Conservation (phyloP, 1,140 invertebrate genomes). For the Gryllus bimaculatus region DNA sequence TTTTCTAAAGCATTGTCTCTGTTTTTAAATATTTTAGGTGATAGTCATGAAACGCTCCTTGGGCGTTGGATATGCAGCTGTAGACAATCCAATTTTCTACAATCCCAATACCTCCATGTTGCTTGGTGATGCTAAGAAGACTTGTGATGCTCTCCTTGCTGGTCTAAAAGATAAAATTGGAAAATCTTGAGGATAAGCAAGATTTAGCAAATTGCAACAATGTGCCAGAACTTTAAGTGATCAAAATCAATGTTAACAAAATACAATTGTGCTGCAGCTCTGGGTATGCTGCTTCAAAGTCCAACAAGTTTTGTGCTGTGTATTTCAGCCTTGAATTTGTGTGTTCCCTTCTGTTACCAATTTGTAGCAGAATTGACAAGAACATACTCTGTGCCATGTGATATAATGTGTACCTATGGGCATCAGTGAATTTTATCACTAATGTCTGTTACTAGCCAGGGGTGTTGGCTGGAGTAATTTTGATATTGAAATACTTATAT, state of each 20-base stretch:
- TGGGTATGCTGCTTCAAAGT: background rate
- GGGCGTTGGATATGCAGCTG: slow-evolving; percentile 72
- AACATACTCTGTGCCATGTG: background rate
- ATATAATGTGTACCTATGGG: background rate
- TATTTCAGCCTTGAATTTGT: background rate
- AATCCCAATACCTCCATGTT: slow-evolving; percentile 83
- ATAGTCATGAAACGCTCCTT: slow-evolving; percentile 86
- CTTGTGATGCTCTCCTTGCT: slow-evolving; percentile 68
- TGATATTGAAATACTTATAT: too few relatives aligned
- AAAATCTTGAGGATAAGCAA: background rate
- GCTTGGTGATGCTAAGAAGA: slow-evolving; percentile 86
- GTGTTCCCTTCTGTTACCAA: background rate
- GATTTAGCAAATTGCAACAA: background rate
- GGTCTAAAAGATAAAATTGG: slow-evolving; percentile 46
- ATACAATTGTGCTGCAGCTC: background rate
- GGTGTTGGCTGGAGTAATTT: slow-evolving; percentile 7
- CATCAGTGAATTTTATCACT: background rate
- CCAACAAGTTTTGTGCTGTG: too few relatives aligned
- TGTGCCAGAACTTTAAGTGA: background rate
- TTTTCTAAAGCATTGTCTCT: background rate
- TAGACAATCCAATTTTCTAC: slow-evolving; percentile 90
- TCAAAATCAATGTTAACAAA: background rate
- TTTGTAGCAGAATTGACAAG: background rate
- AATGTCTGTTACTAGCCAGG: background rate
- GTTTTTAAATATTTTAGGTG: slow-evolving; percentile 41